Evolutionary conservation across 2,113 vertebrate species (phyloP), one percentile per base, ranked within the genome.

Genomic region (Carassius carassius): DNA sequence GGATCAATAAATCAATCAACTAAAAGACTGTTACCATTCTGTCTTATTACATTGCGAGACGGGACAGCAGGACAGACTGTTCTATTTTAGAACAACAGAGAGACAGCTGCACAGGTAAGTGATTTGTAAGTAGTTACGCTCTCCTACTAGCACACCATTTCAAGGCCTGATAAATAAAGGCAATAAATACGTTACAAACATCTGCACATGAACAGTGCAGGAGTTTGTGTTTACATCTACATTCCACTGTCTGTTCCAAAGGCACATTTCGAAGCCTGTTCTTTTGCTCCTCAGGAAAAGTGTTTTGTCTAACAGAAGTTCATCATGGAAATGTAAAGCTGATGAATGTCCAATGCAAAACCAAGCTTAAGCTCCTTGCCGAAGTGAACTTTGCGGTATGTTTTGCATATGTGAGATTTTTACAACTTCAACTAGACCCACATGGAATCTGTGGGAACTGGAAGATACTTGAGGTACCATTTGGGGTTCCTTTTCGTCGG

Each of bases 231-330:
- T 91, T 84, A 91, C 91, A 90, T 93, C 92, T 94, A 93, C 93
- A 95, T 94, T 91, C 86, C 78, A 86, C 91, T 91, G 89, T 92
- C 91, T 90, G 91, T 91, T 93, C 92, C 83, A 89, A 94, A 95
- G 94, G 94, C 94, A 95, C 94, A 94, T 94, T 91, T 92, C 87
- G 91, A 94, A 94, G 92, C 92, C 92, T 91, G 90, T 84, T 65
- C 13, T 80, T 82, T 90, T 78, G 78, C 80, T 84, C 87, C 86
- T 89, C 89, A 73, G 85, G 84, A 90, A 84, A 87, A 77, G 88
- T 92, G 44, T 69, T 89, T 72, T 84, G 84, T 90, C 86, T 54
- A 65, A 70, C 47, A 87, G 81, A 90, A 84, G 86, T 88, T 65
- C 25, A 56, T 67, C 21, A 65, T 23, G 65, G 86, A 84, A 77